Percentiles rank a stretch among this genome's conserved stretches.
phyloP scores from a whole-genome alignment of 2,797 vertebrate genomes.

The Epinephelus coioides region DNA sequence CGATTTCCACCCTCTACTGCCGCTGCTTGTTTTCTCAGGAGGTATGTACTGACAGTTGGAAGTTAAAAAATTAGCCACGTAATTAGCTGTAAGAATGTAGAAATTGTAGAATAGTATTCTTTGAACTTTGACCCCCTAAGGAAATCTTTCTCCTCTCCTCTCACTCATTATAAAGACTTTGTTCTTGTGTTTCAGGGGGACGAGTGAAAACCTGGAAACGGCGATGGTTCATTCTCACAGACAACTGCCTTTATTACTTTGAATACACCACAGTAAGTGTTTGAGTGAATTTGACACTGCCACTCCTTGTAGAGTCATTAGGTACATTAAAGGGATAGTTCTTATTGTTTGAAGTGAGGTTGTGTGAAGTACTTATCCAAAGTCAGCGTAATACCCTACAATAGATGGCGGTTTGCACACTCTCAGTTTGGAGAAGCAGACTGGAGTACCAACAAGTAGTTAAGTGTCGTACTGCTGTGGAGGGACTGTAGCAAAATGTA shows the following conservation, averaged over 20 bases:
- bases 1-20: slow-evolving; percentile 84
- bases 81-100: slow-evolving; percentile 23
- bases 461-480: no score
- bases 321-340: not conserved
- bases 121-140: not conserved
- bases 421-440: no score
- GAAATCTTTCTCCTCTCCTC: not conserved
- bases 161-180: not conserved
- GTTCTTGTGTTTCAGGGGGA: slow-evolving; percentile 87
- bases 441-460: no score
- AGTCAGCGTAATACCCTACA: no score
- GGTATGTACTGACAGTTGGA: slow-evolving; percentile 84
- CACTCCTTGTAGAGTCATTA: not conserved
- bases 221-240: slow-evolving; percentile 98
- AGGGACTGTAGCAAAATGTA: no score
- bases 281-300: not conserved
- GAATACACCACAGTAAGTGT: slow-evolving; percentile 96
- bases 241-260: slow-evolving; percentile 99
- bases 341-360: no score
- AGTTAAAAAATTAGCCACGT: slow-evolving; percentile 13
- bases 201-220: slow-evolving; percentile 99
- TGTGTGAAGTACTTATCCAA: no score
- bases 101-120: slow-evolving; percentile 26
- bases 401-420: no score
- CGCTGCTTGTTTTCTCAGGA: slow-evolving; percentile 88